Conservation (phyloP, 2,113 vertebrate genomes). For the Centropus unirufus region DNA sequence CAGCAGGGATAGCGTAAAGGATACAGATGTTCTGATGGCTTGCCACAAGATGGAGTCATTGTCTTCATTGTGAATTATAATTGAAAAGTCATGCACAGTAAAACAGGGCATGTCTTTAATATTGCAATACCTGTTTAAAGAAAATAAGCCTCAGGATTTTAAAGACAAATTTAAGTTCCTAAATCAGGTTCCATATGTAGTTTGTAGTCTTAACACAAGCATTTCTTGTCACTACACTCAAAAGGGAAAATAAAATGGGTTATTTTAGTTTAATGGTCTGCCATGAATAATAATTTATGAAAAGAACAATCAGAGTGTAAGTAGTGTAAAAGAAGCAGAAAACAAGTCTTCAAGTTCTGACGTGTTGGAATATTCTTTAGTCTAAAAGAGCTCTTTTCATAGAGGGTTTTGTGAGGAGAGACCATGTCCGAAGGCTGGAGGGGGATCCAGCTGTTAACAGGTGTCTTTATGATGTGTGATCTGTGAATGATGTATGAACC, state of each 20-base stretch:
- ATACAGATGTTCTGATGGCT: not conserved
- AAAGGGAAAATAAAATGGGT: not conserved
- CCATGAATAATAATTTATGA: not conserved
- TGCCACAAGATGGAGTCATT: slow-evolving; percentile 66
- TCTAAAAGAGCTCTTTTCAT: not conserved
- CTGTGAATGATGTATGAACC: too few relatives aligned
- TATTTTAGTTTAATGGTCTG: not conserved
- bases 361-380: not conserved
- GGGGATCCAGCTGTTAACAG: not conserved
- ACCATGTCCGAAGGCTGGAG: not conserved
- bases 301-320: not conserved
- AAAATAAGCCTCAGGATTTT: not conserved
- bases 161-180: not conserved
- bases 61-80: not conserved
- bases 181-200: rapidly evolving
- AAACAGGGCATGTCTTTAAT: not conserved
- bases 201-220: not conserved
- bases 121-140: not conserved
- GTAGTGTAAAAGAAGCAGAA: not conserved
- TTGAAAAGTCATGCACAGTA: rapidly evolving
- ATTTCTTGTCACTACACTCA: not conserved
- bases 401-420: not conserved
- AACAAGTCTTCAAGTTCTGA: not conserved
- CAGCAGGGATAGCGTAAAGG: not conserved
- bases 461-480: not conserved